These are phyloP conservation scores for Drosophila rhopaloa DNA, from an alignment of 1,140 invertebrate genomes.

Conservation along the genomic window DNA sequence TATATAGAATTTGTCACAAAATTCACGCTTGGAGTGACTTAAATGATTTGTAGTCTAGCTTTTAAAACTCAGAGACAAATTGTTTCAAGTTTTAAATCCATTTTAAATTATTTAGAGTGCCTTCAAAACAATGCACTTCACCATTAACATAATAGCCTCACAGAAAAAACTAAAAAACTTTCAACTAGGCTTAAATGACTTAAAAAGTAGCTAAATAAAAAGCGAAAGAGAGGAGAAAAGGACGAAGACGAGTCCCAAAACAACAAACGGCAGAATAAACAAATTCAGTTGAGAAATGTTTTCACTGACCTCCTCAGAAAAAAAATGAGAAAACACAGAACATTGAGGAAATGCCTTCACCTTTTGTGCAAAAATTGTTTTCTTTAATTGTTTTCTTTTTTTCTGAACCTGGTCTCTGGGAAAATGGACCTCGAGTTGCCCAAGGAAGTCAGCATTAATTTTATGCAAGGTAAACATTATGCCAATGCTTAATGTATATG, in stretches of 20 bases:
- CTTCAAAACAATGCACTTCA: not conserved
- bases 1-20: constrained; percentile 7
- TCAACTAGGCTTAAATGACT: constrained; percentile 22
- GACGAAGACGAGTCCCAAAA: constrained; percentile 20
- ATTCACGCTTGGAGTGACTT: not conserved
- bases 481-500: constrained; percentile 47
- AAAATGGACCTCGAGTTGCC: constrained; percentile 12
- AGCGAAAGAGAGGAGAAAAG: not conserved
- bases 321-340: constrained; percentile 2
- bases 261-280: constrained; percentile 37
- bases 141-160: constrained; percentile 8
- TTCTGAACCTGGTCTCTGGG: not conserved
- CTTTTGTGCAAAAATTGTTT: constrained; percentile 52
- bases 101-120: constrained; percentile 13
- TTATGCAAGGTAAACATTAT: constrained; percentile 59
- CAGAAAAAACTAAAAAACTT: constrained; percentile 15
- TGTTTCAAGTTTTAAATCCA: too few relatives aligned
- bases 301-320: constrained; percentile 25
- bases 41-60: too few relatives aligned
- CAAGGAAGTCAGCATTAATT: constrained; percentile 48
- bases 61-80: too few relatives aligned
- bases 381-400: constrained; percentile 55
- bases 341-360: constrained; percentile 18
- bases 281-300: constrained; percentile 47
- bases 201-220: constrained; percentile 1